Conservation (phyloP, 2,113 vertebrate species). For the Hypocryptadius cinnamomeus region DNA sequence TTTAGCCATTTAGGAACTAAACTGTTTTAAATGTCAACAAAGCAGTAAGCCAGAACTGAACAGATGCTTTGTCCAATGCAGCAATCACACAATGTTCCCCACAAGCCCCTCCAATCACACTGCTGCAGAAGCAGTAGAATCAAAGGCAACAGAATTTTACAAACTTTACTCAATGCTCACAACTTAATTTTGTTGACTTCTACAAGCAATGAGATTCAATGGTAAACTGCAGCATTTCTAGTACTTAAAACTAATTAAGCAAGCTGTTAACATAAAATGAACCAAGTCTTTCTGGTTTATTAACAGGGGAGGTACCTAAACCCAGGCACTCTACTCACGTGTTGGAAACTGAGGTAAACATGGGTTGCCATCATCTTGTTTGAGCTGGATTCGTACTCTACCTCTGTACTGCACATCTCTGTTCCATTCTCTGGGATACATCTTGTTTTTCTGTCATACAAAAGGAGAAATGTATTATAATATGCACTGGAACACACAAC, state of each 20-base stretch:
- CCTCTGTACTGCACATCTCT: conserved; percentile 89
- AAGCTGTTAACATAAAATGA: background rate
- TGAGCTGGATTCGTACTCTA: conserved; percentile 88
- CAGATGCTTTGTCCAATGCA: rapidly evolving
- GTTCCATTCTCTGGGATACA: conserved; percentile 96
- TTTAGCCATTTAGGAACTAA: background rate
- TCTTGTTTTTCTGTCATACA: conserved; percentile 78
- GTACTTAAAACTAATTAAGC: background rate
- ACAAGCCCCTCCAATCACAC: background rate
- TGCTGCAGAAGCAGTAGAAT: background rate
- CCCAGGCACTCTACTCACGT: conserved; percentile 72
- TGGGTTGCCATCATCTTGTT: conserved; percentile 82
- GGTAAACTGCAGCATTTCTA: background rate
- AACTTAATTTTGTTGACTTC: background rate
- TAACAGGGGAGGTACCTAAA: background rate
- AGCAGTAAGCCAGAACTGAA: background rate
- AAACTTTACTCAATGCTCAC: background rate
- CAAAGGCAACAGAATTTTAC: background rate
- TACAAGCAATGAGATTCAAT: background rate
- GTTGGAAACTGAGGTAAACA: conserved; percentile 86
- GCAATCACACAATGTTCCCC: background rate
- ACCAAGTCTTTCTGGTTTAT: background rate
- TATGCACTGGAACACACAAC: background rate
- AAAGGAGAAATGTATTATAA: background rate
- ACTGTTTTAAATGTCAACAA: background rate